A percentile compares a stretch with the other conserved stretches of the same genome.
Conservation (phyloP, 2,797 vertebrate species). For the Loriculus beryllinus region DNA sequence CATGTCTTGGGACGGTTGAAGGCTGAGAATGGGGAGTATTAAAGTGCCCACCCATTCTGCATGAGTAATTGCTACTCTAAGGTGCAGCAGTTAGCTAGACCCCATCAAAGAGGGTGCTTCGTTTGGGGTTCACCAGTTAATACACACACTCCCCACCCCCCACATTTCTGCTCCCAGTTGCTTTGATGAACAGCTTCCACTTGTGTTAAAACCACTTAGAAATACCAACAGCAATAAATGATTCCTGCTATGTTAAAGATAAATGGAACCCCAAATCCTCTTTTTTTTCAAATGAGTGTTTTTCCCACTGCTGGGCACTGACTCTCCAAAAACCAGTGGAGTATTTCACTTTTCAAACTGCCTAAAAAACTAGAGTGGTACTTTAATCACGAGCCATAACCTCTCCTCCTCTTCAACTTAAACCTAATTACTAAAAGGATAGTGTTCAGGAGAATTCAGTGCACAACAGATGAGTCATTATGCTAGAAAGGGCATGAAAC, state of each 20-base stretch:
- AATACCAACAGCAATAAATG: not conserved
- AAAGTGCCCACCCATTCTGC: not conserved
- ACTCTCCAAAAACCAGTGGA: not conserved
- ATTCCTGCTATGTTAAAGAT: not conserved
- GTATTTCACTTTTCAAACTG: not conserved
- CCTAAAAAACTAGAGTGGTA: not conserved
- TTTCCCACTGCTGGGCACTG: not conserved
- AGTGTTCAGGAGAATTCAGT: not conserved
- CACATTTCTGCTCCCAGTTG: not conserved
- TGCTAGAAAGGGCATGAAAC: not conserved
- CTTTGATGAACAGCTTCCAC: not conserved
- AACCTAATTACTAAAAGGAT: not conserved
- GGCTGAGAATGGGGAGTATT: not conserved
- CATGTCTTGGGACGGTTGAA: not conserved
- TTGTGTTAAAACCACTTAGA: not conserved
- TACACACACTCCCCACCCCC: not conserved
- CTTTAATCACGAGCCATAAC: not conserved
- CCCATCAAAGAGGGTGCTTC: not conserved
- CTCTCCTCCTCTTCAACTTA: not conserved
- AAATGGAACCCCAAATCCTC: not conserved
- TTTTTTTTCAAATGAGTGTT: not conserved
- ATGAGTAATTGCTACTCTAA: accelerated
- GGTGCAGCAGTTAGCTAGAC: not conserved
- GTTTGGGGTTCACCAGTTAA: not conserved
- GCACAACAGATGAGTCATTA: not conserved